Evolutionary conservation across 2,797 vertebrate genomes (phyloP).

Genomic region (Dallia pectoralis): DNA sequence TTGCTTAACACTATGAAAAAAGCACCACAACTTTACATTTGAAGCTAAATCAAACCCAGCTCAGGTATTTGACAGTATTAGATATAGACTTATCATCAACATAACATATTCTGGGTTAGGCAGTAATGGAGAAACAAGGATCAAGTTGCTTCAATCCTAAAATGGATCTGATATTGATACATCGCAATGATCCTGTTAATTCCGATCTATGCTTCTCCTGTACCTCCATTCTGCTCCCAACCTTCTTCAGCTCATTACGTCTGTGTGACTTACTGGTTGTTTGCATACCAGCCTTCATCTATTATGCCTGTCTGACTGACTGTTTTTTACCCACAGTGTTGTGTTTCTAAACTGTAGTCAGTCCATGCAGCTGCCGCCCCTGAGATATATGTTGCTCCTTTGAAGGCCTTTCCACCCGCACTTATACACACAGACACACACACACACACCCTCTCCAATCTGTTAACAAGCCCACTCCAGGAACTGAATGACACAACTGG

Average conservation of each 20-base stretch:
- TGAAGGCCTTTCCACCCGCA: neutral
- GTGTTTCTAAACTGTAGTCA: constrained; percentile 34
- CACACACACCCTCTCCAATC: neutral
- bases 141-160: neutral
- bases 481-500: constrained; percentile 9
- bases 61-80: neutral
- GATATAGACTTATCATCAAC: neutral
- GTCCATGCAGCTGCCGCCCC: neutral
- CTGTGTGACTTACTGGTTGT: constrained; percentile 24
- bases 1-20: neutral
- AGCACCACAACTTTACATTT: neutral
- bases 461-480: neutral
- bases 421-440: constrained; percentile 3
- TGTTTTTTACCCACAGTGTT: constrained; percentile 15
- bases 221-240: neutral
- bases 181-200: neutral
- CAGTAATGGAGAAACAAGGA: neutral
- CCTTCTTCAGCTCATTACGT: neutral
- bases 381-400: neutral
- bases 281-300: no score
- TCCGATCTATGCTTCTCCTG: neutral
- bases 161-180: neutral
- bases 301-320: constrained; percentile 19
- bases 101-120: neutral
- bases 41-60: neutral